Evolutionary conservation across 2,113 vertebrate genomes (phyloP), one percentile per base, ranked within the genome.

Genomic region (Phyllostomus hastatus): DNA sequence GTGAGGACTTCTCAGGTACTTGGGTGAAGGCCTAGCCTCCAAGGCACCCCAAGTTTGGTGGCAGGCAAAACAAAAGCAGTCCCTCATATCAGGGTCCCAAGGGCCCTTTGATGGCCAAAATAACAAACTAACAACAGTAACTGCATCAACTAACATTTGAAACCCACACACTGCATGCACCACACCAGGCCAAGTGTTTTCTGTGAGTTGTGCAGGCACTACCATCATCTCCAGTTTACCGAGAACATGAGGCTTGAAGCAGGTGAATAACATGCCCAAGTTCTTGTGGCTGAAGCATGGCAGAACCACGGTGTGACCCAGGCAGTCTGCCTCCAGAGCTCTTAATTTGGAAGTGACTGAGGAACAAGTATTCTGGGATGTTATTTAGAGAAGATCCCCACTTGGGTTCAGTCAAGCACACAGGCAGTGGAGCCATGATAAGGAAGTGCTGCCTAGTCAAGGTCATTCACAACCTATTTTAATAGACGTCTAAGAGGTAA

Each of bases 131-230:
- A 38, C 22, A 75, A 54, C 20, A 64, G 46, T 20, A 84, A 31
- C 6, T 16, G 19, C 41, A 54, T 75, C 20, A 41, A 4, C 20
- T 31, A 35, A 0, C 35, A 70, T 33, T 31, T n/a, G 46, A 67
- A 78, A 57, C 26, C 81, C 93, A 43, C 19, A 14, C 2, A 0
- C 28, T 35, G 33, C 38, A 2, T 0, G 5, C 2, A 16, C 54
- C 41, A 11, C 31, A 0, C 20, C 0, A 0, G 10, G n/a, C 14
- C 0, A 2, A n/a, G 64, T 1, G 1, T 46, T 66, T 80, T 43
- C 88, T 95, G 38, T 26, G 64, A 20, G 2, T 38, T 64, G 1
- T 0, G 15, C 19, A 52, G n/a, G 16, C 15, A 10, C 31, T 52
- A 0, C 48, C 31, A 5, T 22, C 43, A 33, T 35, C 35, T 57